Evolutionary conservation across 2,888 invertebrate genomes (phyloP), one percentile per base, ranked within the genome.

Genomic region (Dryadula phaetusa): DNA sequence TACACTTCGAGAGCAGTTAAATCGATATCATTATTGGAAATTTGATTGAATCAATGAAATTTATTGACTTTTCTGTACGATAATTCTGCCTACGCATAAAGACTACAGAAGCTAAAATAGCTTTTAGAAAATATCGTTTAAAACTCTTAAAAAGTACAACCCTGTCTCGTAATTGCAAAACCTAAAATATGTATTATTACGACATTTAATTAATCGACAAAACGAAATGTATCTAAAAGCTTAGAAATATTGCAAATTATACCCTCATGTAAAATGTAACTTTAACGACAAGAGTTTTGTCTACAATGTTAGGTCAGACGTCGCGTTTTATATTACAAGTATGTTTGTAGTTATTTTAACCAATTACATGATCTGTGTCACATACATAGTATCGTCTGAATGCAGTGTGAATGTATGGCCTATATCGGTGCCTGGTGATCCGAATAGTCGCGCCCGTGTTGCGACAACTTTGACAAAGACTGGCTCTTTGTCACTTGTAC

Each of bases 371-470:
- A 67, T 66, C 62, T 66, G 67, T 70, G 65, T 60, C 68, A 66
- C 64, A 66, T 58, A 64, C 70, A 70, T 49, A 66, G 66, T 70
- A 71, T 70, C 69, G 67, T 62, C 46, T 56, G 44, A 62, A 63
- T 66, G 68, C 60, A 74, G 76, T 75, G 75, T 75, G 80, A 81
- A 82, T 80, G 82, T 76, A 75, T 80, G 82, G 74, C 81, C 87
- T 76, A 86, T 77, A 81, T 87, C 76, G 76, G 75, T 69, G 78
- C 54, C 76, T 79, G 78, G 77, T 85, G 84, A 82, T 81, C 82
- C 85, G 85, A 63, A 81, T 75, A 81, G 82, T 78, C 80, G 79
- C 83, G 75, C 83, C 85, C 80, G 77, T 79, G 74, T 83, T 82
- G 81, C 83, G 78, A 81, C 81, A 81, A 71, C 74, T 70, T 66